phyloP scores from a whole-genome alignment of 2,797 vertebrate species.

The Rousettus madagascariensis region DNA sequence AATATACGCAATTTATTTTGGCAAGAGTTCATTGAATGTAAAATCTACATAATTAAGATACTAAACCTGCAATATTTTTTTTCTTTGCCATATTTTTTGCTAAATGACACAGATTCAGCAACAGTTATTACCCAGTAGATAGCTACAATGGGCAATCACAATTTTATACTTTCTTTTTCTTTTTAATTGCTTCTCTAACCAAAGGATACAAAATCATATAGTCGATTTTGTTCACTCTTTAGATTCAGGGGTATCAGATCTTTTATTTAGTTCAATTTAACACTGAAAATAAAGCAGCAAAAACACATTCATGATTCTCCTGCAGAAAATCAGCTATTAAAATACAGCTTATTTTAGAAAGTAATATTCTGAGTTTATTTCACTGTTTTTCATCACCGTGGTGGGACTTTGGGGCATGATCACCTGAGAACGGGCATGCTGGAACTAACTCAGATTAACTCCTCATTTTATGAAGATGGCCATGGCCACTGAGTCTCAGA shows the following conservation, averaged over 20 bases:
- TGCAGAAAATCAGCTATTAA: not conserved
- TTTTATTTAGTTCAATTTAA: not conserved
- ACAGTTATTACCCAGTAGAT: slow-evolving; percentile 77
- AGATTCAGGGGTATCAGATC: not conserved
- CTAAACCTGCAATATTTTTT: slow-evolving; percentile 83
- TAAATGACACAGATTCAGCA: slow-evolving; percentile 78
- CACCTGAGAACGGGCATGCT: not conserved
- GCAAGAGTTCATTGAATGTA: slow-evolving; percentile 84
- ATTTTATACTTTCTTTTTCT: slow-evolving; percentile 69
- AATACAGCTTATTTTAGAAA: not conserved
- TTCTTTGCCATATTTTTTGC: slow-evolving; percentile 75
- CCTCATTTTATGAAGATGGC: not conserved
- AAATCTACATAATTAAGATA: slow-evolving; percentile 85
- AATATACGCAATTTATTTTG: slow-evolving; percentile 85
- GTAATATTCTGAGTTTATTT: not conserved
- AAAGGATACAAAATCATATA: not conserved
- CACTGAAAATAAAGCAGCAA: slow-evolving; percentile 26
- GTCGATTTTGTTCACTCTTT: slow-evolving; percentile 32
- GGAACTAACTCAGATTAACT: not conserved
- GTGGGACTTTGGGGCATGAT: not conserved
- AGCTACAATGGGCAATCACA: slow-evolving; percentile 73
- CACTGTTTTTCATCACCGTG: not conserved
- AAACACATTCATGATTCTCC: not conserved
- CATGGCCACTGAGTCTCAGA: not conserved
- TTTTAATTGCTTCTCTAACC: slow-evolving; percentile 42